Evolutionary conservation across 2,888 invertebrate genomes (phyloP), one percentile per base, ranked within the genome.

Genomic region (Ornithoptera alexandrae): DNA sequence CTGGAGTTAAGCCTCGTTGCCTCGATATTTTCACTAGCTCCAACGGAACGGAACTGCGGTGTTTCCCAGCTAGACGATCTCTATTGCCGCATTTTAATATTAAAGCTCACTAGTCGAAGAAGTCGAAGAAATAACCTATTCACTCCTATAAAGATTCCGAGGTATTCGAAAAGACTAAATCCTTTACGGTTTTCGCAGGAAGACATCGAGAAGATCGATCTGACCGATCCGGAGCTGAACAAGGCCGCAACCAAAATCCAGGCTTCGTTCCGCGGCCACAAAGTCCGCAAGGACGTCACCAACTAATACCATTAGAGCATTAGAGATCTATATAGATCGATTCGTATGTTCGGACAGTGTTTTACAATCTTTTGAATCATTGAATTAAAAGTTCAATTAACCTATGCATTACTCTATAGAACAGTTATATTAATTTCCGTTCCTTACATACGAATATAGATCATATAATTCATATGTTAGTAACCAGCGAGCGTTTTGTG

Each of bases 181-280:
- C 42, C 22, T 39, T 39, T 70, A 24, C 70, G 74, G 73, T 74
- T 64, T 74, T 81, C 78, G 53, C 89, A 93, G 93, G 94, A 94
- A 77, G 96, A 97, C 83, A 96, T 97, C 82, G 93, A 97, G 86
- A 96, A 97, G 84, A 96, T 97, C 76, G 97, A 97, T 88, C 93
- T 97, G 75, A 94, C 95, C 74, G 97, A 98, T 92, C 97, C 97
- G 22, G 96, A 97, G 77, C 91, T 97, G 79, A 95, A 97, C 89
- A 97, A 97, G 85, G 97, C 97, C 1, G 98, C 98, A 42, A 97
- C 97, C 72, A 97, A 97, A 93, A 98, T 98, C 75, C 97, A 98
- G 85, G 97, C 97, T 68, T 97, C 97, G 64, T 97, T 98, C 95
- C 95, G 97, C 75, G 97, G 97, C 72, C 97, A 97, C 92, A 96